A percentile compares a stretch with the other conserved stretches of the same genome.
Evolutionary conservation across 2,888 invertebrate species (phyloP).

Genomic region (Coremacera marginata): DNA sequence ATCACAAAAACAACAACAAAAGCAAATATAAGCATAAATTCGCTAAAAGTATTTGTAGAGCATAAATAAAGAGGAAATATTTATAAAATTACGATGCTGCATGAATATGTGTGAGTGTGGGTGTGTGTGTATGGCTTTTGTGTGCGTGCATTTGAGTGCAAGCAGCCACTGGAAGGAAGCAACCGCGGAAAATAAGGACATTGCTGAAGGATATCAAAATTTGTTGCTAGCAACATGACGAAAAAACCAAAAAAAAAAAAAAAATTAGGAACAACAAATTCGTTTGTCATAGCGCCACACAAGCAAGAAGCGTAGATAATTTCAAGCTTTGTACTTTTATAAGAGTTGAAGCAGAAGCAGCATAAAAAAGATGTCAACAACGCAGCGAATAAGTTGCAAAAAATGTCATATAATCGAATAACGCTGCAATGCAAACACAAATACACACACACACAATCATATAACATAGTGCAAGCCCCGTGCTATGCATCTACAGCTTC

Average conservation of each 20-base stretch:
- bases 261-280: no score
- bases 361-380: background rate
- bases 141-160: background rate
- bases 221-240: no score
- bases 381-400: background rate
- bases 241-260: no score
- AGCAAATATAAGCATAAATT: background rate
- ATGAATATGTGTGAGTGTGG: background rate
- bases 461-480: background rate
- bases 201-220: no score
- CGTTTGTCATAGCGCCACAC: no score
- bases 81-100: background rate
- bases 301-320: no score
- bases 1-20: conserved; percentile 1
- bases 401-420: conserved; percentile 4
- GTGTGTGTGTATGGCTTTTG: background rate
- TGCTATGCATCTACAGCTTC: background rate
- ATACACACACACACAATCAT: background rate
- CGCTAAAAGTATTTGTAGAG: background rate
- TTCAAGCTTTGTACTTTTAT: background rate
- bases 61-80: background rate
- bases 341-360: background rate
- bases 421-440: background rate
- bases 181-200: no score
- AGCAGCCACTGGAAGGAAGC: no score